These are phyloP conservation scores for Drosophila simulans DNA, from an alignment of 1,140 invertebrate species.

Conservation along the genomic window DNA sequence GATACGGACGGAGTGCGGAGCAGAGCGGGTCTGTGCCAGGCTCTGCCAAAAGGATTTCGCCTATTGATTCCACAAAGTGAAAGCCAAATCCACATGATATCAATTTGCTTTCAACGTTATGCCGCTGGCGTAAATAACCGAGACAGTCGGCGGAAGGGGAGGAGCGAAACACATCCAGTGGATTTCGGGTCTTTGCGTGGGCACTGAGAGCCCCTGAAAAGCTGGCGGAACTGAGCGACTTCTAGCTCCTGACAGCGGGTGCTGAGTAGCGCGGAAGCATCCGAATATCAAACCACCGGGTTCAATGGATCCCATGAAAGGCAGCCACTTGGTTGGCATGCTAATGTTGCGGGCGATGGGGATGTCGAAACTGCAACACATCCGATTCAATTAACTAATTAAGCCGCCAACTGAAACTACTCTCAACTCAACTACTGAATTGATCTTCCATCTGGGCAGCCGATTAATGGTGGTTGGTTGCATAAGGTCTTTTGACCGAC, in stretches of 20 bases:
- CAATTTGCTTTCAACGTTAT: slow-evolving; percentile 80
- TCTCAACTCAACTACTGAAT: neutral
- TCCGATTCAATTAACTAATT: slow-evolving; percentile 46
- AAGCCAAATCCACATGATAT: slow-evolving; percentile 83
- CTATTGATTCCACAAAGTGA: slow-evolving; percentile 79
- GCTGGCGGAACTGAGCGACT: slow-evolving; percentile 54
- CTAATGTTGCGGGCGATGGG: slow-evolving; percentile 27
- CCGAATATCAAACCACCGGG: neutral
- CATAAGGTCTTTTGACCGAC: too few species aligned
- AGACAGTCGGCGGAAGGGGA: slow-evolving; percentile 43
- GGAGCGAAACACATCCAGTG: slow-evolving; percentile 20
- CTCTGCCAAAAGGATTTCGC: slow-evolving; percentile 73
- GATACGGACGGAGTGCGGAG: slow-evolving; percentile 13
- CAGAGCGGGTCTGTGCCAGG: slow-evolving; percentile 44
- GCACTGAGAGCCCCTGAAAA: slow-evolving; percentile 7
- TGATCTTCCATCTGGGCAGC: neutral
- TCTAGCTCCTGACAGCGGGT: slow-evolving; percentile 30
- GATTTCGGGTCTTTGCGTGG: slow-evolving; percentile 15
- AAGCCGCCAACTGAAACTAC: slow-evolving; percentile 24
- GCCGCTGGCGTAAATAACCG: slow-evolving; percentile 74
- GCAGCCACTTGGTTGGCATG: neutral
- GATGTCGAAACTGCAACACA: slow-evolving; percentile 13
- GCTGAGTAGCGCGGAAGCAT: neutral
- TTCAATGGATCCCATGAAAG: slow-evolving; percentile 30
- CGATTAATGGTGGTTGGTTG: neutral